Percentiles rank a stretch among this genome's conserved stretches.
Conservation (phyloP, 2,113 vertebrate species). For the Tachuris rubrigastra region DNA sequence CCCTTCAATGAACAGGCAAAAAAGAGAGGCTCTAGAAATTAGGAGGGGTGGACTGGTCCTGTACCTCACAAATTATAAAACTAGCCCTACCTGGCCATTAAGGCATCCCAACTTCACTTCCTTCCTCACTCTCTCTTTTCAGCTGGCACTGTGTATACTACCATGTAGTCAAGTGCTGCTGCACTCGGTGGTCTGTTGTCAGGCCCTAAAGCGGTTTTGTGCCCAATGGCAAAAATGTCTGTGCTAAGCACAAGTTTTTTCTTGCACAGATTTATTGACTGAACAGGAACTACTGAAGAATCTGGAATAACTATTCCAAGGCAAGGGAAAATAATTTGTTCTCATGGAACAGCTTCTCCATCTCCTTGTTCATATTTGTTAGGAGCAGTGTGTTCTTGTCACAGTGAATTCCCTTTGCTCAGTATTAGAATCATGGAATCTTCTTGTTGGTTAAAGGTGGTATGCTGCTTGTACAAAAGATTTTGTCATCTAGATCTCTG, state of each 20-base stretch:
- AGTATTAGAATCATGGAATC: background rate
- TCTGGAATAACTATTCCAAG: constrained; percentile 10
- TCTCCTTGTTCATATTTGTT: background rate
- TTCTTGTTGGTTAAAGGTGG: background rate
- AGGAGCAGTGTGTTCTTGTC: background rate
- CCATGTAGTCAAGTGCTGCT: background rate
- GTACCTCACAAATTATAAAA: background rate
- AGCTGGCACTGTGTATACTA: background rate
- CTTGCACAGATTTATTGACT: constrained; percentile 30
- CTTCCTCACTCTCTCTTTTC: background rate
- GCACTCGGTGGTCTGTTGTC: background rate
- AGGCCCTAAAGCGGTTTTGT: background rate
- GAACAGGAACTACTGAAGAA: background rate
- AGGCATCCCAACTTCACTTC: background rate
- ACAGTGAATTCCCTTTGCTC: background rate
- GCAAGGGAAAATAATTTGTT: background rate
- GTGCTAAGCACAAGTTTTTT: constrained; percentile 1
- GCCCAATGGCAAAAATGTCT: constrained; percentile 11
- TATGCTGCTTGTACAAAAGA: background rate
- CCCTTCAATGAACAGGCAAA: background rate
- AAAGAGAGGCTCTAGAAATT: background rate
- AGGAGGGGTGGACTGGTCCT: background rate
- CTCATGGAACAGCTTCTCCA: background rate
- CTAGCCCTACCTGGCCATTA: background rate
- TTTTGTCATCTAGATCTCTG: background rate